phyloP scores from a whole-genome alignment of 2,888 invertebrate genomes.

The Cephus pygmeus region DNA sequence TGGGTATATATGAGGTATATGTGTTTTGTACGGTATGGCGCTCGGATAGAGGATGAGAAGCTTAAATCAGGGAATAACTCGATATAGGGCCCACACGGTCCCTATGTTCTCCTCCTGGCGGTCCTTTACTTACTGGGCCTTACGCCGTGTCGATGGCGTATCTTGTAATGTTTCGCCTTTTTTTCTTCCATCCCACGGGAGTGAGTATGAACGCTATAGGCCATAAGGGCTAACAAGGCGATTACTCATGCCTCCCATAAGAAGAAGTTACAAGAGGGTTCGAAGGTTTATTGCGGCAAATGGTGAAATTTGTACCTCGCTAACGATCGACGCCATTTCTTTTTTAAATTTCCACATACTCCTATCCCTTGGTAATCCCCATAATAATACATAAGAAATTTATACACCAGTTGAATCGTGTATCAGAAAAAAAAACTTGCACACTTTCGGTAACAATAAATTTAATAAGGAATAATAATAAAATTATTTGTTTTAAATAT shows the following conservation, averaged over 20 bases:
- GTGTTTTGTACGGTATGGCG: neutral
- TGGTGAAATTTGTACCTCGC: conserved; percentile 65
- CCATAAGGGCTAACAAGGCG: conserved; percentile 65
- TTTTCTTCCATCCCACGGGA: conserved; percentile 32
- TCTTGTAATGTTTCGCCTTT: conserved; percentile 53
- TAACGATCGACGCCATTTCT: conserved; percentile 59
- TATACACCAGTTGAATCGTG: too few species aligned
- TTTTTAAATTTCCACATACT: conserved; percentile 14
- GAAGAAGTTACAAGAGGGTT: conserved; percentile 63
- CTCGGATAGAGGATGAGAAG: neutral
- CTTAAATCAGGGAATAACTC: conserved; percentile 1
- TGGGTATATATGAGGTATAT: too few species aligned
- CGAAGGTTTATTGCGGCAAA: conserved; percentile 65
- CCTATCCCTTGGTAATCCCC: too few species aligned
- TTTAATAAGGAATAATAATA: too few species aligned
- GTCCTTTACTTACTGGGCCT: conserved; percentile 11
- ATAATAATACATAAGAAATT: too few species aligned
- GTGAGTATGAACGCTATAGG: conserved; percentile 56
- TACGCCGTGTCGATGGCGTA: conserved; percentile 55
- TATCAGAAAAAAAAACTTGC: too few species aligned
- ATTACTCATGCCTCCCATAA: conserved; percentile 65
- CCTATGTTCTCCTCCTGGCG: conserved; percentile 5
- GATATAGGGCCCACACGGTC: neutral
- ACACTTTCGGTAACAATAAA: too few species aligned
- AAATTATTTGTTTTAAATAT: too few species aligned